Conservation (phyloP, 2,888 invertebrate genomes). For the Netelia inedita region DNA sequence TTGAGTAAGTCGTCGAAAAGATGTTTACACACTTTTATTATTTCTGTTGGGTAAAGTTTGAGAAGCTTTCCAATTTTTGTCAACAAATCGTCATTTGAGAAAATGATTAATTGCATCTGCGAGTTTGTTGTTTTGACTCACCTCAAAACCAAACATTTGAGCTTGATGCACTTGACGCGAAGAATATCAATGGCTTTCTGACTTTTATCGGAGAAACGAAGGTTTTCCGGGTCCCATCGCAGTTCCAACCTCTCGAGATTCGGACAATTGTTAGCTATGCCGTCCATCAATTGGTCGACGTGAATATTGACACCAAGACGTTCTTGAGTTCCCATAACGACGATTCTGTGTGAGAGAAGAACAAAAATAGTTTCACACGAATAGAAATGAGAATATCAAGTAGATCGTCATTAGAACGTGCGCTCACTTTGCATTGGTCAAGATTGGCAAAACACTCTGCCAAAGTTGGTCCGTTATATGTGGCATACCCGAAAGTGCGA, state of each 20-base stretch:
- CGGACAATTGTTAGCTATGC: conserved; percentile 96
- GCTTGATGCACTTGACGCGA: conserved; percentile 96
- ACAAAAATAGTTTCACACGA: conserved; percentile 3
- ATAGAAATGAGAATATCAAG: background rate
- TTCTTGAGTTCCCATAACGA: conserved; percentile 99
- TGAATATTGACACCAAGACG: conserved; percentile 98
- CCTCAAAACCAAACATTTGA: conserved; percentile 97
- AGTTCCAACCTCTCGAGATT: conserved; percentile 96
- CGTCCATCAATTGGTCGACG: conserved; percentile 99
- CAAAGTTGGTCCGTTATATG: conserved; percentile 99
- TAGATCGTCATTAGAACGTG: background rate
- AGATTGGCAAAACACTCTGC: conserved; percentile 96
- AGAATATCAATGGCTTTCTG: conserved; percentile 99
- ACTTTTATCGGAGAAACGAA: conserved; percentile 99
- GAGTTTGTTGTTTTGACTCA: conserved; percentile 81
- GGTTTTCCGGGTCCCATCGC: conserved; percentile 99
- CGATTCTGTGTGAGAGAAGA: conserved; percentile 88
- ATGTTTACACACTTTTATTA: too few species aligned
- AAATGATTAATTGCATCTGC: background rate
- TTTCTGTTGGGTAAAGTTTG: too few species aligned
- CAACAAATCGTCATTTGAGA: too few species aligned
- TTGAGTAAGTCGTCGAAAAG: too few species aligned
- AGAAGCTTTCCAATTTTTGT: too few species aligned
- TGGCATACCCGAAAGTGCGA: conserved; percentile 97
- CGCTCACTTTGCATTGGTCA: conserved; percentile 95